A percentile compares a stretch with the other conserved stretches of the same genome.
phyloP scores from a whole-genome alignment of 2,888 invertebrate species.

The Germaria angustata region DNA sequence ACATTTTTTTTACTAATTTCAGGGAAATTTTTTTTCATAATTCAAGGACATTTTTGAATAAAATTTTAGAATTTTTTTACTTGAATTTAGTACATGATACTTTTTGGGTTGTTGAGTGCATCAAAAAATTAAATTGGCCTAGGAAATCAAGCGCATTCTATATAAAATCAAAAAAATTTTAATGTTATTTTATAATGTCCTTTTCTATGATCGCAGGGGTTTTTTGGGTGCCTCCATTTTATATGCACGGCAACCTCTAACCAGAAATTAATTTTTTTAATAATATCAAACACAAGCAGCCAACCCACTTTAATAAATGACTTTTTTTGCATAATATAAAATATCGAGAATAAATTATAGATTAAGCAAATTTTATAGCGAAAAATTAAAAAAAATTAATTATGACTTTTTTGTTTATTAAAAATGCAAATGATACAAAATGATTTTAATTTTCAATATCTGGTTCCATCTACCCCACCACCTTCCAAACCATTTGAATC shows the following conservation, averaged over 20 bases:
- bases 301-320: conserved; percentile 15
- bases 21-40: no score
- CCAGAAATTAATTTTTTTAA: neutral
- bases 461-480: neutral
- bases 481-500: neutral
- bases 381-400: conserved; percentile 26
- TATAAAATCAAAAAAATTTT: no score
- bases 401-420: neutral
- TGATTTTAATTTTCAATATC: conserved; percentile 46
- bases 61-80: no score
- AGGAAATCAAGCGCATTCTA: no score
- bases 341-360: conserved; percentile 11
- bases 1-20: no score
- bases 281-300: neutral
- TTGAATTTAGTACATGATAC: no score
- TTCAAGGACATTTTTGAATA: no score
- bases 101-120: no score
- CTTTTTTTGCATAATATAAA: no score
- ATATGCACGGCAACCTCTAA: conserved; percentile 6
- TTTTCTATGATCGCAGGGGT: no score
- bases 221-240: neutral
- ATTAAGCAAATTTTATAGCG: conserved; percentile 2
- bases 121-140: no score
- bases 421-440: conserved; percentile 23
- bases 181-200: no score